Conservation (phyloP, 2,797 vertebrate species). For the Champsocephalus esox region DNA sequence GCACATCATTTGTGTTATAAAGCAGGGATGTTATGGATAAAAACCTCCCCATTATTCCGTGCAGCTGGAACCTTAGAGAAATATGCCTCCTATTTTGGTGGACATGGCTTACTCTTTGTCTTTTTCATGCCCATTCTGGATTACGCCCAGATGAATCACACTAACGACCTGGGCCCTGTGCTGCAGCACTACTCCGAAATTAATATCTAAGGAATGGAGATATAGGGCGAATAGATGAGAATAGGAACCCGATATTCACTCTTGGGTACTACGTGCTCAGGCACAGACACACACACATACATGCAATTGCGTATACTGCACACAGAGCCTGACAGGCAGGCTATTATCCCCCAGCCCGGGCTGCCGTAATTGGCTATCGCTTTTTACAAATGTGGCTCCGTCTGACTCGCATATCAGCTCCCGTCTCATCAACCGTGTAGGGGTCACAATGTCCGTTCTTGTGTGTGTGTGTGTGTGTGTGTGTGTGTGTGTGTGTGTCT, state of each 20-base stretch:
- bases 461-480: slow-evolving; percentile 48
- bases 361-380: slow-evolving; percentile 88
- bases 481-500: slow-evolving; percentile 21
- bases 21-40: slow-evolving; percentile 49
- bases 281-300: slow-evolving; percentile 59
- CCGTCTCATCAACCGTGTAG: slow-evolving; percentile 82
- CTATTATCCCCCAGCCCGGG: slow-evolving; percentile 88
- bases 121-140: slow-evolving; percentile 63
- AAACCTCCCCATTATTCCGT: slow-evolving; percentile 56
- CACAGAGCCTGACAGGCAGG: slow-evolving; percentile 83
- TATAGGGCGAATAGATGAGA: slow-evolving; percentile 90
- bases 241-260: slow-evolving; percentile 88
- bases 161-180: slow-evolving; percentile 84
- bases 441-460: slow-evolving; percentile 74
- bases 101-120: slow-evolving; percentile 56
- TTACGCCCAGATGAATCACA: slow-evolving; percentile 85
- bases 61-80: slow-evolving; percentile 60
- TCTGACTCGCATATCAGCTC: slow-evolving; percentile 85
- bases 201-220: slow-evolving; percentile 87
- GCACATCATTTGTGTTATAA: slow-evolving; percentile 46
- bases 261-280: slow-evolving; percentile 73
- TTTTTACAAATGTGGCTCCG: slow-evolving; percentile 88
- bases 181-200: slow-evolving; percentile 84
- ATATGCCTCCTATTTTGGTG: slow-evolving; percentile 61
- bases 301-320: slow-evolving; percentile 69